Conservation (phyloP, 1,140 invertebrate genomes). For the Mycetomoellerius zeteki region DNA sequence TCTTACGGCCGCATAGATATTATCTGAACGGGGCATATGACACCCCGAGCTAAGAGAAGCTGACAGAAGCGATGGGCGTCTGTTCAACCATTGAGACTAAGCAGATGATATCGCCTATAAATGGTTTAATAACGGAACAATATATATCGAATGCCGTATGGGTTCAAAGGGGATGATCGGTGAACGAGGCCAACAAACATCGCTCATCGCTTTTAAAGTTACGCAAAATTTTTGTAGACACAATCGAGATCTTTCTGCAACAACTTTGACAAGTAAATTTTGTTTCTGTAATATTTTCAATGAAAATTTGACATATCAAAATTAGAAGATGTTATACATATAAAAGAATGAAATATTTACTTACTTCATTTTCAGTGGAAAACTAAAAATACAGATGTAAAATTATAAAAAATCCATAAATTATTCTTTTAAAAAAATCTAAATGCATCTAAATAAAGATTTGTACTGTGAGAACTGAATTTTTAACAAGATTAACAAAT, state of each 20-base stretch:
- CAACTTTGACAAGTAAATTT: neutral
- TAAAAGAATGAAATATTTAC: neutral
- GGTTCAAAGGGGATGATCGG: conserved; percentile 16
- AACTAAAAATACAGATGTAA: neutral
- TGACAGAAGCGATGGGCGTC: conserved; percentile 76
- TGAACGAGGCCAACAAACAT: neutral
- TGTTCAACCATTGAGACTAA: conserved; percentile 78
- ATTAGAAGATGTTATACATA: neutral
- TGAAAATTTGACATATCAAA: neutral
- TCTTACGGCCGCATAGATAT: conserved; percentile 62
- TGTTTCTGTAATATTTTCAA: neutral
- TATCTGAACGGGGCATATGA: conserved; percentile 68
- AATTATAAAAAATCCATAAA: neutral
- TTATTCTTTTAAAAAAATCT: neutral
- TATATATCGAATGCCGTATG: neutral
- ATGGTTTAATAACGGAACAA: conserved; percentile 47
- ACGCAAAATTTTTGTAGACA: neutral
- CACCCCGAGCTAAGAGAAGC: conserved; percentile 63
- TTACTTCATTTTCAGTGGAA: neutral
- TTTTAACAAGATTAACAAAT: too few species aligned
- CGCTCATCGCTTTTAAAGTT: neutral
- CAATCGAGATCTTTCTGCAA: neutral
- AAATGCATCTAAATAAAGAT: neutral
- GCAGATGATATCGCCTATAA: conserved; percentile 74
- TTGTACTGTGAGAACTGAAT: too few species aligned